A percentile compares a stretch with the other conserved stretches of the same genome.
Conservation (phyloP, 2,888 invertebrate genomes). For the Bellardia bayeri region DNA sequence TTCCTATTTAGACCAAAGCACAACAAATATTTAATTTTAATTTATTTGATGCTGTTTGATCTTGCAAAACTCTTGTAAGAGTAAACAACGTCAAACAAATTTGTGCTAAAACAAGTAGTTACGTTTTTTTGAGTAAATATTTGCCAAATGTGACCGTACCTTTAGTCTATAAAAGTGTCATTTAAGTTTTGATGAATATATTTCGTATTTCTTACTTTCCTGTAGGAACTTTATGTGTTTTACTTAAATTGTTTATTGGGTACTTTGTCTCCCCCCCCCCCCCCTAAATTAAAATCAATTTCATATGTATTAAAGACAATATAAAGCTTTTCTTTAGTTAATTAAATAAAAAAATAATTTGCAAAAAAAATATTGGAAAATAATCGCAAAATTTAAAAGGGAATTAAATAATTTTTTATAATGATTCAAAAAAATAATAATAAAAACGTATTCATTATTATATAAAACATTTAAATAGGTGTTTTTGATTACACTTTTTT, state of each 20-base stretch:
- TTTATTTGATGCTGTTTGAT: too few species aligned
- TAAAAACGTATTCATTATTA: not conserved
- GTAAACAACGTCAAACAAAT: too few species aligned
- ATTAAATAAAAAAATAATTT: slow-evolving; percentile 30
- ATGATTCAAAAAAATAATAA: slow-evolving; percentile 15
- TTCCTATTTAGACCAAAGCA: too few species aligned
- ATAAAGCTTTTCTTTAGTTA: slow-evolving; percentile 65
- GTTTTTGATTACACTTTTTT: slow-evolving; percentile 39
- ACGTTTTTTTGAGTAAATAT: too few species aligned
- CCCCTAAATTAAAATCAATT: not conserved
- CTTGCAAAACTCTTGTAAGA: too few species aligned
- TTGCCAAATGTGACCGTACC: too few species aligned
- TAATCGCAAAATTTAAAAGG: slow-evolving; percentile 46
- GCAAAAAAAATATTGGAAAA: slow-evolving; percentile 24
- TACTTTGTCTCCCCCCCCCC: not conserved
- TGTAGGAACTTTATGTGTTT: not conserved
- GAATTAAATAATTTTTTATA: slow-evolving; percentile 55
- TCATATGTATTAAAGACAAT: slow-evolving; percentile 69
- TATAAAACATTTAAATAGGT: slow-evolving; percentile 50
- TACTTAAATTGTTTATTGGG: slow-evolving; percentile 33
- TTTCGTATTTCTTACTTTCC: too few species aligned
- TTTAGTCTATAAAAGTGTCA: too few species aligned
- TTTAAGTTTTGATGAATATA: too few species aligned
- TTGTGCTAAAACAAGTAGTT: too few species aligned
- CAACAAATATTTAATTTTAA: too few species aligned